Conservation (phyloP, 2,888 invertebrate species). For the Pollenia angustigena region DNA sequence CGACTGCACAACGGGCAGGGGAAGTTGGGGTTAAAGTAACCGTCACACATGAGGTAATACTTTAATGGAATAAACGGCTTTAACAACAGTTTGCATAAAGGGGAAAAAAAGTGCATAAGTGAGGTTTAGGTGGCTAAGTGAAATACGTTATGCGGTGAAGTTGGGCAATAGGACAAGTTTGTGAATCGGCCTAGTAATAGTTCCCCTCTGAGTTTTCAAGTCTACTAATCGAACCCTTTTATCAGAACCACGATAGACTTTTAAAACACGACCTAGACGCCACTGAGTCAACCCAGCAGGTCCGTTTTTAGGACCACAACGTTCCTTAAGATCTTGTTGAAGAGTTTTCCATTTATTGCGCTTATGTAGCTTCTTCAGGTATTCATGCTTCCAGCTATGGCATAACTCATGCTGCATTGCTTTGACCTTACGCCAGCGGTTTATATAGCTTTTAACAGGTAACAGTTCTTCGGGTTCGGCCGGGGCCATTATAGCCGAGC, state of each 20-base stretch:
- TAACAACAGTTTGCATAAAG: too few species aligned
- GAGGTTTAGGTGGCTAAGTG: not conserved
- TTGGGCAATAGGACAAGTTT: slow-evolving; percentile 17
- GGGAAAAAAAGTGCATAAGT: not conserved
- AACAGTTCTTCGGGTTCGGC: too few species aligned
- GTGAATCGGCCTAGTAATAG: slow-evolving; percentile 24
- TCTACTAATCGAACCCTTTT: slow-evolving; percentile 9
- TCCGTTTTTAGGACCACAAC: not conserved
- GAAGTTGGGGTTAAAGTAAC: not conserved
- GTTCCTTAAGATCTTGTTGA: too few species aligned
- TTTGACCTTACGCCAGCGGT: too few species aligned
- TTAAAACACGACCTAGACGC: slow-evolving; percentile 54
- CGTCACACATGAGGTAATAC: not conserved
- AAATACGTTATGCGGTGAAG: not conserved
- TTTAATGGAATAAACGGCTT: not conserved
- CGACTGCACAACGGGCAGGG: not conserved
- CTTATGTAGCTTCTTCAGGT: too few species aligned
- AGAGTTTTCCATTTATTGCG: too few species aligned
- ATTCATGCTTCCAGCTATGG: too few species aligned
- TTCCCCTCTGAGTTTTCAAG: not conserved
- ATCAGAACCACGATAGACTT: slow-evolving; percentile 43
- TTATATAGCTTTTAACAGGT: too few species aligned
- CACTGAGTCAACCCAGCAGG: slow-evolving; percentile 39
- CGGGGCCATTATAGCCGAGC: too few species aligned
- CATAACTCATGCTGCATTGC: too few species aligned